Base-by-base conservation (phyloP, 2,797 vertebrate species). In the Apodemus agrarius region DNA sequence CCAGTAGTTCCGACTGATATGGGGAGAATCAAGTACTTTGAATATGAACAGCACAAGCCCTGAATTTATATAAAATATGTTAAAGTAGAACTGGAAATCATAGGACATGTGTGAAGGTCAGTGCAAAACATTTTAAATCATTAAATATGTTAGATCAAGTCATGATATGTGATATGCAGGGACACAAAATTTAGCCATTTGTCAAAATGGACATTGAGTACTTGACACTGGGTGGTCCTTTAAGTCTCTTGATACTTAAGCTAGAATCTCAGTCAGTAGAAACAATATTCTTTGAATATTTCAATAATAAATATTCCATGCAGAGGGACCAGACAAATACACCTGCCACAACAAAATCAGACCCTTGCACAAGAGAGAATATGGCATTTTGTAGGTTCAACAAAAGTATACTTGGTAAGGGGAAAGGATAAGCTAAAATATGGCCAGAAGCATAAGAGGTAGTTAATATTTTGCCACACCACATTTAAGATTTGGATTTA, bases 241-340 rank as follows among this genome's bases (percentile, higher is more conserved):
- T 57, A 94, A 87, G 34, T 93, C 57, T 89, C n/a, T 43, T 87
- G 49, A 93, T 91, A 83, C 67, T 94, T 89, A 94, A 89, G 10
- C 22, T 54, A 59, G 90, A 52, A 11, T 96, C 21, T 93, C n/a
- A 43, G 0, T 76, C 59, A 65, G 6, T 37, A 89, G 43, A 89
- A 87, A 80, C 24, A 82, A 89, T 67, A 65, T 19, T 22, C 31
- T 74, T n/a, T 92, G 34, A 92, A 90, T 46, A 75, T 6, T 86
- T n/a, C 3, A 61, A 10, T 83, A 59, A 83, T 29, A 89, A 89
- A 52, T 80, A 22, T 93, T 94, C 29, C 16, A 4, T 54, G 8
- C 82, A 78, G 46, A 86, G 9, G 14, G 37, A 74, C 43, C 34
- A 95, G 21, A 22, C 9, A 19, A 59, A 43, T 12, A 13, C 21